Base-by-base conservation (phyloP, 1,140 invertebrate species). In the Zophobas atratus region DNA sequence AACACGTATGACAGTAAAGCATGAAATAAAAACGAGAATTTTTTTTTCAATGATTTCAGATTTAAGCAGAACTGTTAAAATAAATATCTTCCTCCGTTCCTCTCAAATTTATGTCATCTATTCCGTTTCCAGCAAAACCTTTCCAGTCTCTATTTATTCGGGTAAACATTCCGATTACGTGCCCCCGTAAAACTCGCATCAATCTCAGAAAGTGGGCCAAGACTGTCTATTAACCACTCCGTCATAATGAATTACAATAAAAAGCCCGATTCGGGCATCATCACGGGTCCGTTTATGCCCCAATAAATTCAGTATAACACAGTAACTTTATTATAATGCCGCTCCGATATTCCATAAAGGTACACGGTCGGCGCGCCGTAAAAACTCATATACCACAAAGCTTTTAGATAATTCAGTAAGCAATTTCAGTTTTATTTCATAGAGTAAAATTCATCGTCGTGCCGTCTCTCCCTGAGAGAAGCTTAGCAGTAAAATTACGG, bases 401-500 rank as follows among this genome's bases (percentile, higher is more conserved):
- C 77, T 74, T 46, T 67, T 73, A 73, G 77, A 78, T 78, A 78
- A 78, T 78, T 78, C 77, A 78, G 70, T 74, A 78, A 75, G 76
- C 79, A 71, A 75, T 75, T 78, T 75, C 63, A 57, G 57, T 73
- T 77, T 73, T 72, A 73, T 77, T 77, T 77, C 57, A 77, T 71
- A 63, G 55, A 55, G 38, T 72, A 75, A 67, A 75, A 79, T 79
- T 79, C 75, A 77, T 79, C 60, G 75, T 70, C 48, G 33, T 51
- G 41, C 63, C 63, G 67, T 76, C 63, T 76, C 35, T 76, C 73
- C 74, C 74, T 60, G 77, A 76, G 74, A 76, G 51, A 67, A 67
- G 76, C 67, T 79, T 79, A 76, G 75, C 78, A 76, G 78, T 79
- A 79, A 79, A 79, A 79, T 71, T 77, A 72, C 78, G 49, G 63